Evolutionary conservation across 2,113 vertebrate genomes (phyloP).

Genomic region (Bubo bubo): DNA sequence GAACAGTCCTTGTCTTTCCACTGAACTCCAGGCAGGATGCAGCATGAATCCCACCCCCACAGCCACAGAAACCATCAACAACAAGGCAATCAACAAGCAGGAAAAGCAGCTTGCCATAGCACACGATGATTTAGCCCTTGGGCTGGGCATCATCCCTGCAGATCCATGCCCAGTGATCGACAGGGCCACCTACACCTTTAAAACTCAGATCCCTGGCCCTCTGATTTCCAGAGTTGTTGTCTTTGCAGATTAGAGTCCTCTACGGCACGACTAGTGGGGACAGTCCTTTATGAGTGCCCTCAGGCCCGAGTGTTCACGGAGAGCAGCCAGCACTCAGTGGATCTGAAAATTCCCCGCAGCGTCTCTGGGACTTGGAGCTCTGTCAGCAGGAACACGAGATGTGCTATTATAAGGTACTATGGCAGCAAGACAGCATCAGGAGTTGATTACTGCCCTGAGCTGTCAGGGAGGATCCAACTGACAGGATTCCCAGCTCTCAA

Average conservation of each 20-base stretch:
- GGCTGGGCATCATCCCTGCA: slow-evolving; percentile 74
- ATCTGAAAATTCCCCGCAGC: slow-evolving; percentile 74
- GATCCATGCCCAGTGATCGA: slow-evolving; percentile 72
- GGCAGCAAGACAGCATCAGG: rapidly evolving
- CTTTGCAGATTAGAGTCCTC: slow-evolving; percentile 68
- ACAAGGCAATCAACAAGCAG: slow-evolving; percentile 56
- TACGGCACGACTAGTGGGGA: slow-evolving; percentile 65
- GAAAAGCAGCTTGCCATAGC: slow-evolving; percentile 76
- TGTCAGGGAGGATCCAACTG: not conserved
- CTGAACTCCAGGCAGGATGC: slow-evolving; percentile 74
- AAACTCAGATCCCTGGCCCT: slow-evolving; percentile 65
- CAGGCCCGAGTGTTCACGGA: slow-evolving; percentile 23
- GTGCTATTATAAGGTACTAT: slow-evolving; percentile 79
- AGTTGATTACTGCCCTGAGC: not conserved
- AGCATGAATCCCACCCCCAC: slow-evolving; percentile 78
- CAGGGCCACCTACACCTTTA: slow-evolving; percentile 56
- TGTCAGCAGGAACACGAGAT: slow-evolving; percentile 77
- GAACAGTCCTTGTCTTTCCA: slow-evolving; percentile 81
- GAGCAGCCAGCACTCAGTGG: slow-evolving; percentile 76
- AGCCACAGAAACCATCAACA: slow-evolving; percentile 64
- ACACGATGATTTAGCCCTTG: slow-evolving; percentile 56
- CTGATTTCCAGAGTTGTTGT: slow-evolving; percentile 70
- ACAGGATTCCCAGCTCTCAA: not conserved
- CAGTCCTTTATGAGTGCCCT: slow-evolving; percentile 56
- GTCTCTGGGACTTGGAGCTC: slow-evolving; percentile 79